phyloP scores from a whole-genome alignment of 2,797 vertebrate genomes.

The Buphagus erythrorhynchus region DNA sequence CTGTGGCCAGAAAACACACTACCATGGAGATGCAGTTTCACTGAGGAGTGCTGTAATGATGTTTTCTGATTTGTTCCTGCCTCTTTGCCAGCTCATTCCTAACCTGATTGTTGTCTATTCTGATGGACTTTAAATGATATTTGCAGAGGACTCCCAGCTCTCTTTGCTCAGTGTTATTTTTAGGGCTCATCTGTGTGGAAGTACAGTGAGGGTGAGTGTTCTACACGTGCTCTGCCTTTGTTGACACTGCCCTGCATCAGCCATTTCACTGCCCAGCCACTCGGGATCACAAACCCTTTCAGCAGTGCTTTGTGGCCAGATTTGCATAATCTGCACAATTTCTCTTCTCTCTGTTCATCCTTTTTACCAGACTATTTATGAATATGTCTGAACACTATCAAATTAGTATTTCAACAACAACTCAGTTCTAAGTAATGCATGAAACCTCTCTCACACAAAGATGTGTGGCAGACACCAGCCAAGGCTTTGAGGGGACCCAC shows the following conservation, averaged over 20 bases:
- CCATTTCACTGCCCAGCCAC: neutral
- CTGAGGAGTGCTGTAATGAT: neutral
- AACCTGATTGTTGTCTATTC: neutral
- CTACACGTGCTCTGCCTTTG: neutral
- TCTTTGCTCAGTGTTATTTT: neutral
- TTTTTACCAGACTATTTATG: neutral
- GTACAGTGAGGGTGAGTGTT: neutral
- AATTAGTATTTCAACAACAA: neutral
- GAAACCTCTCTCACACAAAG: neutral
- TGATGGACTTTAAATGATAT: neutral
- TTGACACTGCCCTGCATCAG: neutral
- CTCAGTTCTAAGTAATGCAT: neutral
- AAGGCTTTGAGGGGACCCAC: neutral
- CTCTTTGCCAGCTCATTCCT: neutral
- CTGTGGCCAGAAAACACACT: neutral
- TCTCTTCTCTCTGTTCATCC: neutral
- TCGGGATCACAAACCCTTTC: neutral
- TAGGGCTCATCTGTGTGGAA: neutral
- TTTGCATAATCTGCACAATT: neutral
- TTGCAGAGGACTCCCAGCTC: neutral
- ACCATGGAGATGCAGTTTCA: neutral
- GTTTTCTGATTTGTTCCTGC: neutral
- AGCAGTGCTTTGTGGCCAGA: neutral
- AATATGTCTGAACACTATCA: neutral
- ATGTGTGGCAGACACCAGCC: neutral